These are phyloP conservation scores for Asteroscopus sphinx DNA, from an alignment of 2,888 invertebrate genomes.

Conservation along the genomic window DNA sequence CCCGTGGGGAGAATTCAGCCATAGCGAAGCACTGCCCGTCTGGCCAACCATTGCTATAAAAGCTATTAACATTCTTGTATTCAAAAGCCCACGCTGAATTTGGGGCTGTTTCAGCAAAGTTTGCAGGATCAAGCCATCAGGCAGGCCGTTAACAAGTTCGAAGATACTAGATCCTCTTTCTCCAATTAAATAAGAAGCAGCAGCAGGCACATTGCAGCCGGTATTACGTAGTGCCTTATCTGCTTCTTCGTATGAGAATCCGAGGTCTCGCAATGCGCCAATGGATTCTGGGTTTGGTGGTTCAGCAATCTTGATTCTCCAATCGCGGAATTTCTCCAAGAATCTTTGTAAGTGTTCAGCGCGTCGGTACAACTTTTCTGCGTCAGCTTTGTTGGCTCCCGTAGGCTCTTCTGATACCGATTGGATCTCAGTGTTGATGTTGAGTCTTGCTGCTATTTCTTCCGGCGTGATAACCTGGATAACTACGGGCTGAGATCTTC, in stretches of 20 bases:
- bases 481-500: constrained; percentile 63
- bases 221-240: constrained; percentile 77
- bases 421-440: constrained; percentile 41
- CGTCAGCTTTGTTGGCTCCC: constrained; percentile 34
- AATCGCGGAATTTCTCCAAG: constrained; percentile 80
- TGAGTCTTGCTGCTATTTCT: constrained; percentile 76
- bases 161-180: constrained; percentile 84
- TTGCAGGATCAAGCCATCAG: constrained; percentile 79
- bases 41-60: constrained; percentile 86
- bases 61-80: constrained; percentile 84
- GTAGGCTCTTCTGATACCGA: constrained; percentile 50
- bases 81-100: constrained; percentile 82
- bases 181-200: constrained; percentile 83
- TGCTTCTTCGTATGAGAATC: constrained; percentile 75
- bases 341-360: constrained; percentile 81
- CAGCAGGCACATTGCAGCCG: constrained; percentile 83
- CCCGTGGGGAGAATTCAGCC: constrained; percentile 85
- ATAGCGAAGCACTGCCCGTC: constrained; percentile 80
- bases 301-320: constrained; percentile 77
- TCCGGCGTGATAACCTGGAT: constrained; percentile 83
- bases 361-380: constrained; percentile 68
- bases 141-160: constrained; percentile 81
- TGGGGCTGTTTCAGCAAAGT: constrained; percentile 82
- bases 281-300: constrained; percentile 76
- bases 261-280: constrained; percentile 75